Evolutionary conservation across 1,140 invertebrate species (phyloP), one percentile per base, ranked within the genome.

Genomic region (Lysiphlebus fabarum): DNA sequence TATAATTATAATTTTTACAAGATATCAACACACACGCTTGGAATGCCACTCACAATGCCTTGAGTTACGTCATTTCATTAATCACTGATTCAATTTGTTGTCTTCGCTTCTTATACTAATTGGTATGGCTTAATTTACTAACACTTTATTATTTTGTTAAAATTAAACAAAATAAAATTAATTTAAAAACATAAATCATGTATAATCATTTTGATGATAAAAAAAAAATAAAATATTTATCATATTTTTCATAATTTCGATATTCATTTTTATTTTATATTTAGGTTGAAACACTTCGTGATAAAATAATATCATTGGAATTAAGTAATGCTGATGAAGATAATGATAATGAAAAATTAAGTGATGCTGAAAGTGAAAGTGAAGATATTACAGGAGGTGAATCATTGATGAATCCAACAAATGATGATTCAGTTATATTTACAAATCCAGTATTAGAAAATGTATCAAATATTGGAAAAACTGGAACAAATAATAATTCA

Each of bases 271-370:
- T 43, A 53, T 53, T 62, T 38, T 40, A 10, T 49, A 61, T 64
- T 59, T 75, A 93, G 91, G 90, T 93, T 68, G 90, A 93, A 82
- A 92, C 90, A 47, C 86, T 90, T 53, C 86, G 90, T 77, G 90
- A 92, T 77, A 92, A 92, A 79, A 92, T 93, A 65, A 91, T 93
- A 72, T 92, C 90, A 45, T 76, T 93, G 72, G 90, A 93, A 73
- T 74, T 93, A 69, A 89, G 87, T 49, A 85, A 85, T 64, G 84
- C 85, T 8, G 84, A 86, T 58, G 83, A 83, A n/a, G 82, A 83
- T 45, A 71, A 79, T 11, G 78, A 80, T 47, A 80, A 79, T 41
- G 66, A 82, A 9, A 77, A 64, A 60, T 6, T 74, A 14, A 80
- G 77, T 54, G 75, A 83, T 17, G 79, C 72, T 4, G 82, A 82